phyloP scores from a whole-genome alignment of 2,888 invertebrate genomes.

The Tipula helvola region DNA sequence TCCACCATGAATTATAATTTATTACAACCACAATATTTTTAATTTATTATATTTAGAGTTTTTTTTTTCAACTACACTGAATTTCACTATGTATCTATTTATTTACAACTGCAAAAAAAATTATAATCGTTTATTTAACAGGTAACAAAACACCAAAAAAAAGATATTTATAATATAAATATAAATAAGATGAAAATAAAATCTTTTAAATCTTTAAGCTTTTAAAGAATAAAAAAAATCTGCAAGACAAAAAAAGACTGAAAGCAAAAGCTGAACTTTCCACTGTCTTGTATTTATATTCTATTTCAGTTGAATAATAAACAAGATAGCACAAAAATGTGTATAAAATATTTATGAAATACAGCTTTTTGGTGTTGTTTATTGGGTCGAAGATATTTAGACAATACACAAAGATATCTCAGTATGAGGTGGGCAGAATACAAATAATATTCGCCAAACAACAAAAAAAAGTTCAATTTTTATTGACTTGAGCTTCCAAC shows the following conservation, averaged over 20 bases:
- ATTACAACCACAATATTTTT: background rate
- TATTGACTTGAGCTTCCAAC: background rate
- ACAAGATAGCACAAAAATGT: background rate
- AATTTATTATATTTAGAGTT: background rate
- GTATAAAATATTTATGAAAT: background rate
- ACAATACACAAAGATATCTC: background rate
- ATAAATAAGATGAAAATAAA: background rate
- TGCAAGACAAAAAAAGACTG: background rate
- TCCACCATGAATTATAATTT: background rate
- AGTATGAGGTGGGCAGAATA: background rate
- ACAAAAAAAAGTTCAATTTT: background rate
- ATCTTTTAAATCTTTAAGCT: conserved; percentile 4
- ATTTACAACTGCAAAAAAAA: background rate
- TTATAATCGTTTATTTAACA: background rate
- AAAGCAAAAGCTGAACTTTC: background rate
- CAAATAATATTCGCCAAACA: background rate
- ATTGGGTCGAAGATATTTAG: background rate
- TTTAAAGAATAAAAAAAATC: background rate
- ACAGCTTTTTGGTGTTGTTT: background rate
- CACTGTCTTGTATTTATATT: background rate
- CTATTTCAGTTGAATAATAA: background rate
- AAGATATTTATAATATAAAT: background rate
- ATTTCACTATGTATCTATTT: background rate
- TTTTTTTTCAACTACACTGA: background rate
- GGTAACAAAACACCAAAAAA: background rate